These are phyloP conservation scores for Recurvirostra avosetta DNA, from an alignment of 2,113 vertebrate species.

Conservation along the genomic window DNA sequence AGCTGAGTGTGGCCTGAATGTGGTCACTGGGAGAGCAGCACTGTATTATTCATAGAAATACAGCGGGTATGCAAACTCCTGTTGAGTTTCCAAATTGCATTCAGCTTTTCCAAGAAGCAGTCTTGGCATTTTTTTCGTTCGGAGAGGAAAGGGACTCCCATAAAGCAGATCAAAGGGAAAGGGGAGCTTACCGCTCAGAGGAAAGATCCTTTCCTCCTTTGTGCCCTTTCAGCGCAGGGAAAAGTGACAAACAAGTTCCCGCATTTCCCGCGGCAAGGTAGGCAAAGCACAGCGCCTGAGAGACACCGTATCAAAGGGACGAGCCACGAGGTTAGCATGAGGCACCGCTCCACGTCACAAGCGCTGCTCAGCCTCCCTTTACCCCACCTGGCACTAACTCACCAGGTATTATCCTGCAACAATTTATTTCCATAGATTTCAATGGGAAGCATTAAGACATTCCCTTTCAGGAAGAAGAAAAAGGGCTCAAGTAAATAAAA, in stretches of 20 bases:
- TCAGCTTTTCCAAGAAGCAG: conserved; percentile 16
- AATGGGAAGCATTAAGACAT: neutral
- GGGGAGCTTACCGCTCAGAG: neutral
- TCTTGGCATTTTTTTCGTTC: neutral
- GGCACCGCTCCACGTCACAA: neutral
- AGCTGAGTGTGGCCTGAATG: neutral
- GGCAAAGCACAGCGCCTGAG: neutral
- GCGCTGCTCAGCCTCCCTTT: neutral
- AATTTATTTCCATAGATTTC: neutral
- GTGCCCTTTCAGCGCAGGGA: neutral
- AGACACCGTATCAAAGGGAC: neutral
- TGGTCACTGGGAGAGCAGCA: neutral
- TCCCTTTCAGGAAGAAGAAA: neutral
- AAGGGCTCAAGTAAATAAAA: conserved; percentile 14
- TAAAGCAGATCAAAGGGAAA: conserved; percentile 35
- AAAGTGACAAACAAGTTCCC: conserved; percentile 28
- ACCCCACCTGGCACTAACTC: neutral
- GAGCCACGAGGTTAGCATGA: neutral
- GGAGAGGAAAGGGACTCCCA: neutral
- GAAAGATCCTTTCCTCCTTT: neutral
- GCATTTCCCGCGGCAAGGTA: neutral
- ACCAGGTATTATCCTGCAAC: neutral
- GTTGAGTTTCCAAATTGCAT: neutral
- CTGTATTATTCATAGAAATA: conserved; percentile 15
- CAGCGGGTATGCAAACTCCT: neutral